Evolutionary conservation across 2,888 invertebrate species (phyloP).

Genomic region (Poecilobothrus nobilitatus): DNA sequence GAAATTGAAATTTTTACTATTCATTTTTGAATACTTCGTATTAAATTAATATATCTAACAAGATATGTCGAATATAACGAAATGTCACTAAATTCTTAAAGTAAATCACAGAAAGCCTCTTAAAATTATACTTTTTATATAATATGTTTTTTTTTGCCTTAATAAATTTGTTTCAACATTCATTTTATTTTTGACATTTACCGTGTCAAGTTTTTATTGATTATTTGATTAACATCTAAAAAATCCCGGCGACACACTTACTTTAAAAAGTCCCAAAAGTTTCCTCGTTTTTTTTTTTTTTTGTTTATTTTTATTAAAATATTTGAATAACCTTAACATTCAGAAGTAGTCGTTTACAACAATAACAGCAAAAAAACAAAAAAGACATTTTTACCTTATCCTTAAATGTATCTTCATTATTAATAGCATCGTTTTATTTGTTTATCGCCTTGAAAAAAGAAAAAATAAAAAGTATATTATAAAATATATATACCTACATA

Average conservation of each 20-base stretch:
- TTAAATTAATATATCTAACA: no score
- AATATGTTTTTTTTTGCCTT: no score
- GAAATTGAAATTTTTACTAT: no score
- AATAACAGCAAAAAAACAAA: neutral
- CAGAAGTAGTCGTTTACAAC: neutral
- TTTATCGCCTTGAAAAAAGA: neutral
- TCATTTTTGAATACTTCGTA: no score
- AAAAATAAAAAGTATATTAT: neutral
- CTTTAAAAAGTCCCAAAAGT: no score
- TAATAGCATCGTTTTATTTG: constrained; percentile 1
- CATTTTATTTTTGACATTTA: no score
- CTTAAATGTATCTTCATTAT: neutral
- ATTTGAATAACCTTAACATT: constrained; percentile 6
- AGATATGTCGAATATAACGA: no score
- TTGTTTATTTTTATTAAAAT: neutral
- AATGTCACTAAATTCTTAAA: no score
- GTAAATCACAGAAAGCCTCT: no score
- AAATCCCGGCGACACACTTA: constrained; percentile 16
- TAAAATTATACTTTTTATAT: no score
- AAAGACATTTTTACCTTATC: neutral
- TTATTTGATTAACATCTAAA: constrained; percentile 23
- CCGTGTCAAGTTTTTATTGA: constrained; percentile 21
- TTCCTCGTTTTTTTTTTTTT: neutral
- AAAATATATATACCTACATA: neutral
- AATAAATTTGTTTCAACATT: no score